Conservation (phyloP, 1,140 invertebrate species). For the Chrysopa pallens region DNA sequence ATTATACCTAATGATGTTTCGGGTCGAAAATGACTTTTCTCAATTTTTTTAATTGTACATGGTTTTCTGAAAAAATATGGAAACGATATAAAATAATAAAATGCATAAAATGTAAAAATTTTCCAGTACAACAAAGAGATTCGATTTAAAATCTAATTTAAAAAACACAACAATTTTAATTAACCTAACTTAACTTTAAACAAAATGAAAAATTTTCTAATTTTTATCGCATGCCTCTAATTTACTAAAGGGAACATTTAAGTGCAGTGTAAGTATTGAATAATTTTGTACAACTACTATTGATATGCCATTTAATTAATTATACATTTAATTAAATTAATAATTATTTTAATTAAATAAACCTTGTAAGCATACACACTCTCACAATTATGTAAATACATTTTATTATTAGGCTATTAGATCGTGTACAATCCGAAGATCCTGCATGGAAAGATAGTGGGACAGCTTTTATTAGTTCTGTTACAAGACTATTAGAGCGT, state of each 20-base stretch:
- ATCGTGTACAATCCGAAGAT: slow-evolving; percentile 68
- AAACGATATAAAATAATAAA: too few species aligned
- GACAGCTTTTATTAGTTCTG: slow-evolving; percentile 76
- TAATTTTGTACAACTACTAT: neutral
- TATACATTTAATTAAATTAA: neutral
- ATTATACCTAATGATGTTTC: too few species aligned
- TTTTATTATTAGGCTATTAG: slow-evolving; percentile 45
- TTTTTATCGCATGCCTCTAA: slow-evolving; percentile 10
- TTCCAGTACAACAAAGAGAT: too few species aligned
- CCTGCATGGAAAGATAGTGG: slow-evolving; percentile 81
- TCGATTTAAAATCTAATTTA: too few species aligned
- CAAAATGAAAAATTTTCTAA: neutral
- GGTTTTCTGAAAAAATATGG: too few species aligned
- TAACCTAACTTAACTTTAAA: too few species aligned
- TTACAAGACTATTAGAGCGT: slow-evolving; percentile 72
- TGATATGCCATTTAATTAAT: slow-evolving; percentile 1
- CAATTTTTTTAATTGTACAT: too few species aligned
- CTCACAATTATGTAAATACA: neutral
- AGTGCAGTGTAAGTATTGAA: slow-evolving; percentile 65
- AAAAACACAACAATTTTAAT: too few species aligned
- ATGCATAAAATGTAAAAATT: too few species aligned
- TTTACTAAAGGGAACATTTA: slow-evolving; percentile 62
- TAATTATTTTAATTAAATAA: too few species aligned
- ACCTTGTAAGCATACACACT: too few species aligned
- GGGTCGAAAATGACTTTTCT: too few species aligned